phyloP scores from a whole-genome alignment of 2,888 invertebrate species.

The Galerucella calmariensis region DNA sequence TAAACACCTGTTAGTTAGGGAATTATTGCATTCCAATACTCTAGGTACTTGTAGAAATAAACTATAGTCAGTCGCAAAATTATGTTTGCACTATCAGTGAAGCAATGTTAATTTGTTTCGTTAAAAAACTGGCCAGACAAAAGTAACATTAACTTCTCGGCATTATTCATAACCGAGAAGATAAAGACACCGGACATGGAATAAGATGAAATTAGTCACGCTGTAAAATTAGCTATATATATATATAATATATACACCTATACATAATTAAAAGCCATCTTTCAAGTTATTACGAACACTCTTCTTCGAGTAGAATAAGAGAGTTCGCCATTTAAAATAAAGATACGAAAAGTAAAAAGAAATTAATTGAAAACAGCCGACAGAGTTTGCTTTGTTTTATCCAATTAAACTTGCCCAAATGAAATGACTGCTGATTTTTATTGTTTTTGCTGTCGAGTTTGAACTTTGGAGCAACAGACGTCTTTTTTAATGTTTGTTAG shows the following conservation, averaged over 20 bases:
- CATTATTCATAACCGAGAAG: slow-evolving; percentile 1
- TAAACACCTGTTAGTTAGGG: too few relatives aligned
- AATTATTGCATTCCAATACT: too few relatives aligned
- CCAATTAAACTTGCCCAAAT: slow-evolving; percentile 24
- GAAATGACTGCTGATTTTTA: slow-evolving; percentile 24
- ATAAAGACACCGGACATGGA: slow-evolving; percentile 6
- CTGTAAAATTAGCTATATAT: not conserved
- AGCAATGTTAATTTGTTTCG: not conserved
- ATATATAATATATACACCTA: slow-evolving; percentile 9
- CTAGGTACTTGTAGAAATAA: too few relatives aligned
- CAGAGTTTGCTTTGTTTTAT: slow-evolving; percentile 23
- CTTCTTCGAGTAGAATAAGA: not conserved
- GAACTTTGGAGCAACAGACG: not conserved
- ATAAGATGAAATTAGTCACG: slow-evolving; percentile 20
- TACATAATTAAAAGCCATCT: slow-evolving; percentile 27
- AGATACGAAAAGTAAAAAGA: slow-evolving; percentile 12
- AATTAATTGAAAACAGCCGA: slow-evolving; percentile 27
- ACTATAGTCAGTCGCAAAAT: not conserved
- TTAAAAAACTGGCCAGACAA: slow-evolving; percentile 14
- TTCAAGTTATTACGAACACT: slow-evolving; percentile 16
- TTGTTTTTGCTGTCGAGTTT: slow-evolving; percentile 12
- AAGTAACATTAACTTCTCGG: not conserved
- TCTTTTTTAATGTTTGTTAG: not conserved
- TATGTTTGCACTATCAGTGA: not conserved
- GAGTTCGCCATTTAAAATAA: not conserved